Evolutionary conservation across 2,888 invertebrate genomes (phyloP), one percentile per base, ranked within the genome.

Genomic region (Chouioia cunea): DNA sequence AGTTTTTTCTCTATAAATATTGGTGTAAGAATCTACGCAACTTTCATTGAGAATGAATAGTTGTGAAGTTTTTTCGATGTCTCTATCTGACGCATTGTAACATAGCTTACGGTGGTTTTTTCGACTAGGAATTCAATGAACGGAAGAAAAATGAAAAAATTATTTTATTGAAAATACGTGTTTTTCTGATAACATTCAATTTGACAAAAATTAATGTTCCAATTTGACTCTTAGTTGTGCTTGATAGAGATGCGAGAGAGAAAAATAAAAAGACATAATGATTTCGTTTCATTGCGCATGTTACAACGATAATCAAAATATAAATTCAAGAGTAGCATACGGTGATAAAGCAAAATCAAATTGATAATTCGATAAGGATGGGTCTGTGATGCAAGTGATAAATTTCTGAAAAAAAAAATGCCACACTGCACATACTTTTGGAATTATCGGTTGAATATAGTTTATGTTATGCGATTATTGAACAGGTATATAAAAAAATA

Each of bases 71-170:
- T 36, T 36, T 76, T 79, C 66, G 74, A 76, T 77, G 77, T 78
- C 74, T 78, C 76, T 79, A 76, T 77, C 75, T 75, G 77, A 71
- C 74, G 80, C 81, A 82, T 80, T 83, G 83, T 83, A 83, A 82
- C 79, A 81, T 83, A 83, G 81, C 81, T 77, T 77, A 73, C 76
- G 76, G 76, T 46, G 22, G 27, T 36, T 36, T 36, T 50, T 58
- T 27, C 12, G 22, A 59, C 20, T 8, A 54, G 47, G 64, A 68
- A 58, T 36, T 43, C 15, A 54, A 68, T 50, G 36, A 36, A 36
- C n/a, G 27, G 20, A 53, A n/a, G 27, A 50, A 50, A 8, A 50
- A 18, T 12, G 6, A 50, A 50, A 48, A 50, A 20, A 23, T 53
- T 53, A 23, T 50, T 53, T 20, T 53, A 53, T 6, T 53, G 53